Base-by-base conservation (phyloP, 2,888 invertebrate genomes). In the Chaetogeoica ovagalla region DNA sequence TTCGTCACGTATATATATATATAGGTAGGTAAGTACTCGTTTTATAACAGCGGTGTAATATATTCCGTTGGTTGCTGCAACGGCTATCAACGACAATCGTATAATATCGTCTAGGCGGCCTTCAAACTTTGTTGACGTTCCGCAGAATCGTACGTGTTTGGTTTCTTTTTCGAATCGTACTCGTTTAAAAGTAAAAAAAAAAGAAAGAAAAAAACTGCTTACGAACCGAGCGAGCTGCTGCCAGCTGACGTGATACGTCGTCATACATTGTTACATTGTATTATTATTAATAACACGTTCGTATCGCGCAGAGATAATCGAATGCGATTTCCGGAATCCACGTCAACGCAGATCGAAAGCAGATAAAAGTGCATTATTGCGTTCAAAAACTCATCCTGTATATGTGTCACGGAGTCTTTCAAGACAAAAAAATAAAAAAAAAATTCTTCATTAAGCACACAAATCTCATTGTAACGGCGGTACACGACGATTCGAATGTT, bases 1-100 rank as follows among this genome's bases (percentile, higher is more conserved):
- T 48, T 66, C 43, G 48, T 66, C 66, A 66, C 66, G 66, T 66
- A 66, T 48, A 30, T 30, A 30, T 66, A 66, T 48, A 30, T 30
- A 30, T 30, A 30, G 30, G 4, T 30, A 30, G 30, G 30, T 30
- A 30, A n/a, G n/a, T 30, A 30, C 30, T 1, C 30, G 30, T 4
- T 30, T 4, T 30, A 30, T 4, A 30, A 13, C 65, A 3, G 21
- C 21, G 21, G 43, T n/a, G 21, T 43, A 13, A 19, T 23, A 62
- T n/a, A 65, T 65, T 65, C 43, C 43, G n/a, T 43, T 65, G 13
- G 13, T 11, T 2, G n/a, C 37, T 1, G 9, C 13, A n/a, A n/a
- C 39, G 39, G 13, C 43, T 21, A 21, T 65, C 30, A 43, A 43
- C 11, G 37, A 37, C n/a, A 39, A 60, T 60, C 48, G 30, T 30